Evolutionary conservation across 2,113 vertebrate species (phyloP).

Genomic region (Dendropsophus ebraccatus): DNA sequence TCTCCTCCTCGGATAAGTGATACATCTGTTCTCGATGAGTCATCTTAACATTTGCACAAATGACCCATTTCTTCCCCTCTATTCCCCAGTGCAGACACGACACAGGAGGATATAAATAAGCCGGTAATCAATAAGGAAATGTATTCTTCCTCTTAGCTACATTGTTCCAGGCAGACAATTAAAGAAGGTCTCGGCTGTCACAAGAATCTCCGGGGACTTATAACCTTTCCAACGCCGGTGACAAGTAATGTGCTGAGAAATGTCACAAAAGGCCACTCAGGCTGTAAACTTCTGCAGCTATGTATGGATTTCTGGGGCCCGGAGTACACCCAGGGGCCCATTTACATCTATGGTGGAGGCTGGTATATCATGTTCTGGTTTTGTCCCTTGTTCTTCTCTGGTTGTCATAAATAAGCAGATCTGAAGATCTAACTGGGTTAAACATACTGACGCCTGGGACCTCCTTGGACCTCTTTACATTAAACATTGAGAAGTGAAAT

Average conservation of each 20-base stretch:
- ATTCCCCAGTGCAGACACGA: constrained; percentile 13
- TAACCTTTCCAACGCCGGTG: constrained; percentile 25
- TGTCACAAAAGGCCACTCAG: constrained; percentile 22
- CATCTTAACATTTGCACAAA: constrained; percentile 7
- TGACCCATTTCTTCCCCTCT: constrained; percentile 16
- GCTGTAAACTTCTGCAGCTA: background rate
- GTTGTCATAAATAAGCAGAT: background rate
- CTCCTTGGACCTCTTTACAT: too few species aligned
- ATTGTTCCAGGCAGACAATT: constrained; percentile 31
- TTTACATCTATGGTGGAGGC: background rate
- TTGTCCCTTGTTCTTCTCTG: background rate
- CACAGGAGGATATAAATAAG: constrained; percentile 36
- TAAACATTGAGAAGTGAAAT: too few species aligned
- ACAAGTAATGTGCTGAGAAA: constrained; percentile 18
- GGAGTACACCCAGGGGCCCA: background rate
- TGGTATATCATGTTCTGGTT: background rate
- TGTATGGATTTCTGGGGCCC: background rate
- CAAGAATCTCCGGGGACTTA: background rate
- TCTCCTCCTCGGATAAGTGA: background rate
- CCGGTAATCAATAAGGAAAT: constrained; percentile 33
- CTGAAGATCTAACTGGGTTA: background rate
- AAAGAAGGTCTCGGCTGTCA: constrained; percentile 42
- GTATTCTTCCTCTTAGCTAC: constrained; percentile 16
- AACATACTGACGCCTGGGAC: background rate
- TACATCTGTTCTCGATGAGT: background rate